These are phyloP conservation scores for Enteromius afrohamiltoni DNA, from an alignment of 2,797 vertebrate genomes.

Conservation along the genomic window DNA sequence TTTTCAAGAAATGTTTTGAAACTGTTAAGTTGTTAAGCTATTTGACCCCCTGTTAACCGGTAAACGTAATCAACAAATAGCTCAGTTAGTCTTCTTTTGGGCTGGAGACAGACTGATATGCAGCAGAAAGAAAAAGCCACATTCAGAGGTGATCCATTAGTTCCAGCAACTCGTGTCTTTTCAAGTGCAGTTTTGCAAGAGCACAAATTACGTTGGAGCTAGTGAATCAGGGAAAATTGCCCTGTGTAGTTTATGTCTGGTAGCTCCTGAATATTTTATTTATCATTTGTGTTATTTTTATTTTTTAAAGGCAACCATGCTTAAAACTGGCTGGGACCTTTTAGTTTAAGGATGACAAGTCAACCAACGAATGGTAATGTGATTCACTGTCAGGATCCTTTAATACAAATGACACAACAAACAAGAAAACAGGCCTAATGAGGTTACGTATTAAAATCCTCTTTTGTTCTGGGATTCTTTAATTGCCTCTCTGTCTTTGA, in stretches of 20 bases:
- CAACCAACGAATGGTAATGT: slow-evolving; percentile 1
- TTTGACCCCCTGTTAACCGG: not conserved
- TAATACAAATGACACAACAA: slow-evolving; percentile 35
- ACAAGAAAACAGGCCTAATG: slow-evolving; percentile 30
- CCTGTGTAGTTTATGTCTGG: not conserved
- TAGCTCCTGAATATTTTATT: not conserved
- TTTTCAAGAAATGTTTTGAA: not conserved
- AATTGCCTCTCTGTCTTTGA: slow-evolving; percentile 8
- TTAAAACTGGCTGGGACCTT: slow-evolving; percentile 14
- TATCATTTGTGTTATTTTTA: slow-evolving; percentile 23
- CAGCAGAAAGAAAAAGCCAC: not conserved
- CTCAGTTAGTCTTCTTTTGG: not conserved
- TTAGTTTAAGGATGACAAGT: slow-evolving; percentile 1
- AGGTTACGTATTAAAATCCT: slow-evolving; percentile 28
- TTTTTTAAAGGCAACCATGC: slow-evolving; percentile 34
- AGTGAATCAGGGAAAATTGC: not conserved
- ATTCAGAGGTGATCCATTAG: slow-evolving; percentile 5
- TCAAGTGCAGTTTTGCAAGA: not conserved
- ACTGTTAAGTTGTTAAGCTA: not conserved
- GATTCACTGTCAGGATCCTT: slow-evolving; percentile 27
- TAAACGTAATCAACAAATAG: not conserved
- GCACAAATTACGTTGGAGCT: not conserved
- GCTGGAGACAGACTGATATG: not conserved
- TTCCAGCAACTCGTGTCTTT: slow-evolving; percentile 6
- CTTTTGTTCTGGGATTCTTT: slow-evolving; percentile 23